These are phyloP conservation scores for Zosterops japonicus DNA, from an alignment of 2,113 vertebrate species.

Conservation along the genomic window DNA sequence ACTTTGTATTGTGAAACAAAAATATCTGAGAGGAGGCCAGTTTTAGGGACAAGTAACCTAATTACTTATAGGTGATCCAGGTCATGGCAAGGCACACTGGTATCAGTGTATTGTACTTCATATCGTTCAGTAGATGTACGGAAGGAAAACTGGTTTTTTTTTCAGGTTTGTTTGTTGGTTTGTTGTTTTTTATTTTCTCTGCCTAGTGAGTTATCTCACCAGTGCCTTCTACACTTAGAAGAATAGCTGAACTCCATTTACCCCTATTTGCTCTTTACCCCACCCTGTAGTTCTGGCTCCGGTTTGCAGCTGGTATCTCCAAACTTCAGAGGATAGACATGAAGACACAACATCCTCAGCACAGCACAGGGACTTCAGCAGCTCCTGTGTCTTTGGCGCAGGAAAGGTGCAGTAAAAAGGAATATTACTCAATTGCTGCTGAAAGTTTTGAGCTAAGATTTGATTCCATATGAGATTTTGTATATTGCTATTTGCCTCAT, in stretches of 20 bases:
- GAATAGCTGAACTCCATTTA: conserved; percentile 15
- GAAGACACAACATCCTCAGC: not conserved
- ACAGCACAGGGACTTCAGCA: not conserved
- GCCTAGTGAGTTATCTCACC: not conserved
- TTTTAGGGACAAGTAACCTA: not conserved
- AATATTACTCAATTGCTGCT: not conserved
- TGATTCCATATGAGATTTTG: not conserved
- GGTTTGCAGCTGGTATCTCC: not conserved
- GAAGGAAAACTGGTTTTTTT: not conserved
- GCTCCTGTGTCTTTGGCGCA: not conserved
- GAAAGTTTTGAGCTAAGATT: not conserved
- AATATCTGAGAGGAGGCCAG: not conserved
- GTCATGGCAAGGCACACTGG: not conserved
- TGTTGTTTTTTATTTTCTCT: not conserved
- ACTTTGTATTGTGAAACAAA: not conserved
- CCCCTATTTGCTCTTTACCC: not conserved
- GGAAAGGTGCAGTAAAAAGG: not conserved
- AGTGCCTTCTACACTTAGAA: not conserved
- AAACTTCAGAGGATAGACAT: not conserved
- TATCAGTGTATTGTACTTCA: not conserved
- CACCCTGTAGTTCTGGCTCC: not conserved
- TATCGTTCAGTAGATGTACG: not conserved
- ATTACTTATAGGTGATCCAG: not conserved
- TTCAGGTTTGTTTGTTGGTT: not conserved
- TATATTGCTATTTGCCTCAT: not conserved